A percentile compares a stretch with the other conserved stretches of the same genome.
Evolutionary conservation across 2,797 vertebrate genomes (phyloP).

Genomic region (Margarornis squamiger): DNA sequence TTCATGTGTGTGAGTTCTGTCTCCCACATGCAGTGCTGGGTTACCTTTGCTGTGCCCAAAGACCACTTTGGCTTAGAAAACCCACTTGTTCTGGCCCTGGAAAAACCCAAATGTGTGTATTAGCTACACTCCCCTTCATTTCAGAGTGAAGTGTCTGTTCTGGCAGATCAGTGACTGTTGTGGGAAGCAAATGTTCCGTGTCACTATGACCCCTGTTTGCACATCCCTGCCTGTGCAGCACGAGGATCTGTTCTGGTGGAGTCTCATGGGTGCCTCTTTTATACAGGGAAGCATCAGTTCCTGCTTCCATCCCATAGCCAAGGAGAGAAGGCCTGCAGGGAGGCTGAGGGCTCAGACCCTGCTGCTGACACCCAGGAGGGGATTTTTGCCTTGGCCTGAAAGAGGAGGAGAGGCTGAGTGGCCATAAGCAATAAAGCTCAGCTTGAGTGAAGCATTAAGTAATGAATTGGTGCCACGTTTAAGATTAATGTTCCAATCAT

Average conservation of each 20-base stretch:
- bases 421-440: neutral
- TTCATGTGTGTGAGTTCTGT: neutral
- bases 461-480: neutral
- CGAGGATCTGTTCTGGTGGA: fast-evolving
- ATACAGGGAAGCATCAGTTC: neutral
- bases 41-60: neutral
- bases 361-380: neutral
- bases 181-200: neutral
- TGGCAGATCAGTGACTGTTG: neutral
- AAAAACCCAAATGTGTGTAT: neutral
- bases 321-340: neutral
- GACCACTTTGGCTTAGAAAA: neutral
- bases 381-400: neutral
- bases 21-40: neutral
- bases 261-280: neutral
- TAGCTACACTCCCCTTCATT: neutral
- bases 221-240: neutral
- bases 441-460: neutral
- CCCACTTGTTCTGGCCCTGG: neutral
- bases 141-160: neutral
- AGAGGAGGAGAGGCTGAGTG: neutral
- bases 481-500: neutral
- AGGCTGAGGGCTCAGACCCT: neutral
- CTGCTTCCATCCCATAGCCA: neutral
- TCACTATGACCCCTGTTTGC: neutral